Evolutionary conservation across 2,797 vertebrate genomes (phyloP).

Genomic region (Sus cebifrons): DNA sequence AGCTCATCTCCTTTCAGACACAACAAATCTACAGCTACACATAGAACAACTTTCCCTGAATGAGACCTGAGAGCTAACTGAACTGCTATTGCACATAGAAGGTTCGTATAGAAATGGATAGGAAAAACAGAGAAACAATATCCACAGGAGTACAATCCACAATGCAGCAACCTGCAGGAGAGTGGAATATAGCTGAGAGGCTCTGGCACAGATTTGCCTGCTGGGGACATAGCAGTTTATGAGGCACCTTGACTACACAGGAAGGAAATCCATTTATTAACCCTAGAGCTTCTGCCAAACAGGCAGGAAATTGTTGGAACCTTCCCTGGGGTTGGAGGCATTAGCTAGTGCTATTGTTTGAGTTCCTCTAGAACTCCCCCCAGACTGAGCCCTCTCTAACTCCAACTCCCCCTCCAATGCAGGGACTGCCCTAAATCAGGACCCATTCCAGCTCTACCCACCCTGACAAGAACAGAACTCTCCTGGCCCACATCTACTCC

Average conservation of each 20-base stretch:
- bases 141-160: no score
- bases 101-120: not conserved
- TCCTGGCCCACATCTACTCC: rapidly evolving
- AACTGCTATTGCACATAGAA: not conserved
- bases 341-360: not conserved
- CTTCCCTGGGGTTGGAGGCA: not conserved
- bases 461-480: not conserved
- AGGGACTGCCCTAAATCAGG: not conserved
- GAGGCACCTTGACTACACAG: not conserved
- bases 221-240: not conserved
- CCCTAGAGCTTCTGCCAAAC: not conserved
- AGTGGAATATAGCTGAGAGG: not conserved
- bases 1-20: not conserved
- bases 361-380: not conserved
- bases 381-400: not conserved
- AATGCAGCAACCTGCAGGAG: not conserved
- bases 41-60: not conserved
- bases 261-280: not conserved
- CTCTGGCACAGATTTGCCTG: not conserved
- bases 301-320: not conserved
- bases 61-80: not conserved
- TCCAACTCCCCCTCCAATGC: not conserved
- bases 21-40: not conserved
- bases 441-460: not conserved
- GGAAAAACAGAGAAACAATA: not conserved